Percentiles rank a stretch among this genome's conserved stretches.
Conservation (phyloP, 2,113 vertebrate species). For the human region DNA sequence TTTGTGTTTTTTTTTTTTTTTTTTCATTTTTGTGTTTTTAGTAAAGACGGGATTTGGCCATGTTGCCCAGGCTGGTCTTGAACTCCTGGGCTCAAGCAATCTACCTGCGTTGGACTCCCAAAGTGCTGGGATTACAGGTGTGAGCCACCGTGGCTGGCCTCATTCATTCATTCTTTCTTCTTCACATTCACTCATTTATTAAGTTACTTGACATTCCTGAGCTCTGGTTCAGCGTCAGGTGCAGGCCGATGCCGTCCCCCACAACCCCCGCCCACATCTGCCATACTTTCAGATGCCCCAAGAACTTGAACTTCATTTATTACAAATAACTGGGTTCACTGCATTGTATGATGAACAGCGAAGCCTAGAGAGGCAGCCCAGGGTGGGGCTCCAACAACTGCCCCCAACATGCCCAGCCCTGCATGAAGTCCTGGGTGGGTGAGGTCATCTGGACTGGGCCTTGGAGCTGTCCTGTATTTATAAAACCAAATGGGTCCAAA, state of each 20-base stretch:
- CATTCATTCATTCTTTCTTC: not conserved
- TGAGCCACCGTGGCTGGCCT: too few relatives aligned
- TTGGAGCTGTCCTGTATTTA: slow-evolving; percentile 56
- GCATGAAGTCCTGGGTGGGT: not conserved
- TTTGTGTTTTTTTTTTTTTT: too few relatives aligned
- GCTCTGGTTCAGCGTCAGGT: not conserved
- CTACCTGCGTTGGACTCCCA: too few relatives aligned
- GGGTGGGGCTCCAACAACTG: not conserved
- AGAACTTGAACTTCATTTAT: slow-evolving; percentile 59
- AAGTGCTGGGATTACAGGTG: too few relatives aligned
- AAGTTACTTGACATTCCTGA: not conserved
- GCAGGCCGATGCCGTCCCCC: not conserved
- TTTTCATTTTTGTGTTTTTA: too few relatives aligned
- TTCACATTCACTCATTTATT: not conserved
- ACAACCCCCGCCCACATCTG: fast-evolving
- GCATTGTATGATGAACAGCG: not conserved
- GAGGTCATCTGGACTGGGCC: not conserved
- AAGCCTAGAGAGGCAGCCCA: not conserved
- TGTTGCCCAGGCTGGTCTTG: too few relatives aligned
- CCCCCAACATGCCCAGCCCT: not conserved
- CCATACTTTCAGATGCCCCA: not conserved
- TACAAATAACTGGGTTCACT: slow-evolving; percentile 47
- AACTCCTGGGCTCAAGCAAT: too few relatives aligned
- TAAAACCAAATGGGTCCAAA: slow-evolving; percentile 71
- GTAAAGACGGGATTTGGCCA: too few relatives aligned